These are phyloP conservation scores for Centropus bengalensis DNA, from an alignment of 2,113 vertebrate genomes.

Conservation along the genomic window DNA sequence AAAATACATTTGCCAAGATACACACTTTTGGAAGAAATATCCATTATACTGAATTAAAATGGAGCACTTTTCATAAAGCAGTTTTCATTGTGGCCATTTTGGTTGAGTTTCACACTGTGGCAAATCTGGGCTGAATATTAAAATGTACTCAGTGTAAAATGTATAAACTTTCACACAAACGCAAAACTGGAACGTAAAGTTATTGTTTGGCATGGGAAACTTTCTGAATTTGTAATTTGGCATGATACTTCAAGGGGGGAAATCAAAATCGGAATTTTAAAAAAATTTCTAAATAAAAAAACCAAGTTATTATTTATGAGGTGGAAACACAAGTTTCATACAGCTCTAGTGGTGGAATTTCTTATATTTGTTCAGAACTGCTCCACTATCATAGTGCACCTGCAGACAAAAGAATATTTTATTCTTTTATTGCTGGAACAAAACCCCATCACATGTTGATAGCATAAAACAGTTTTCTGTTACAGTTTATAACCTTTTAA, in stretches of 20 bases:
- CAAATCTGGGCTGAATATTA: background rate
- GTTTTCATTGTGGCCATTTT: constrained; percentile 32
- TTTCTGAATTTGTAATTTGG: background rate
- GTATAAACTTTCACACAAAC: background rate
- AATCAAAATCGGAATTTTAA: background rate
- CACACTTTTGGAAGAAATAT: background rate
- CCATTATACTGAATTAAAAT: constrained; percentile 35
- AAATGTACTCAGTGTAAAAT: background rate
- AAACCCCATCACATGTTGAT: background rate
- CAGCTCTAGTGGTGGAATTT: constrained; percentile 16
- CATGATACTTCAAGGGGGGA: background rate
- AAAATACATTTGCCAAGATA: constrained; percentile 7
- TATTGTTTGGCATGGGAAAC: background rate
- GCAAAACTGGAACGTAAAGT: background rate
- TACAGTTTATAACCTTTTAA: background rate
- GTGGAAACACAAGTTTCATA: background rate
- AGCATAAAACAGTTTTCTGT: background rate
- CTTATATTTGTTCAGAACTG: background rate
- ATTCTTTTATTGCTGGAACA: background rate
- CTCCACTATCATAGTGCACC: background rate
- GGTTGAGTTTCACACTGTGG: background rate
- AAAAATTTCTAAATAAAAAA: background rate
- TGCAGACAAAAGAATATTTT: background rate
- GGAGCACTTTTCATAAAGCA: background rate
- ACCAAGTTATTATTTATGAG: background rate